Base-by-base conservation (phyloP, 2,113 vertebrate genomes). In the Pygoscelis adeliae region DNA sequence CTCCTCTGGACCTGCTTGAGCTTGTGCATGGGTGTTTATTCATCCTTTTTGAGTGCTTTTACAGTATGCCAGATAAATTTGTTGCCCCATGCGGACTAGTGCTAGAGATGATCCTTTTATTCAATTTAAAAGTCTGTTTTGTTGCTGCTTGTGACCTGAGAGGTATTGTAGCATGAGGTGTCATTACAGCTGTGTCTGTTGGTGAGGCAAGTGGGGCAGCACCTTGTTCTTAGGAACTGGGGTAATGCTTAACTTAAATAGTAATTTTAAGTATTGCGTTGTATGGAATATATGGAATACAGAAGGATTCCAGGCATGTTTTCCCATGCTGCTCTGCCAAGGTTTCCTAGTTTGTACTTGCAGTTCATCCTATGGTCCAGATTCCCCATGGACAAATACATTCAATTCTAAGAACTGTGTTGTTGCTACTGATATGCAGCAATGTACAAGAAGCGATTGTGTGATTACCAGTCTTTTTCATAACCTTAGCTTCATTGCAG, bases 1-100 rank as follows among this genome's bases (percentile, higher is more conserved):
- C 11, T 71, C 5, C 12, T 62, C 47, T 62, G 38, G 38, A 34
- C 27, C 12, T 2, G 1, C 32, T 82, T 0, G 0, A 52, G 23
- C 29, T 62, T 77, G 27, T 62, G 23, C 17, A 7, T 30, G 18
- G 8, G 4, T 32, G 55, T 82, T 87, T 76, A 29, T 50, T 85
- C 2, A 46, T 69, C 4, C 11, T 83, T 65, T 53, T 29, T 38
- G 22, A 66, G 15, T 38, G 19, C 16, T 78, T 66, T 83, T 83
- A 38, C 34, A 52, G 3, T 36, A 44, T 42, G 26, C 27, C 19
- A 38, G 19, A 26, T 29, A 44, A 50, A 79, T 9, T 38, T 83
- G 19, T 53, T 77, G 52, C 11, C 30, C 22, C 17, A 30, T 38
- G 32, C 4, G 5, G 13, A 49, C 42, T 25, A 65, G 84, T 55